These are phyloP conservation scores for Psilopsiagon aymara DNA, from an alignment of 2,113 vertebrate species.

Conservation along the genomic window DNA sequence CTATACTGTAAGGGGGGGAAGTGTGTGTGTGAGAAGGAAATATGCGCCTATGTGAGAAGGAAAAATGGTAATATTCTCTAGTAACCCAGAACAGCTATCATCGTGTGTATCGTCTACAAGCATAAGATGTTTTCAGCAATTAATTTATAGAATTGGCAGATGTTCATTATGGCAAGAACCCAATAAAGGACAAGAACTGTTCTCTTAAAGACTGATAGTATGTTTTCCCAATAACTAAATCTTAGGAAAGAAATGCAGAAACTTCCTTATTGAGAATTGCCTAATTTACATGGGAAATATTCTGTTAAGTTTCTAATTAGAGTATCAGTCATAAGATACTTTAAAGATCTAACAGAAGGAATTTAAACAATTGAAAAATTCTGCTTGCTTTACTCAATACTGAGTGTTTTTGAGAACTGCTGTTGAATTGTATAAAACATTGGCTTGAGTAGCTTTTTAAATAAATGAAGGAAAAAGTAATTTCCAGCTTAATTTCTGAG, in stretches of 20 bases:
- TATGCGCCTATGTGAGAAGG: not conserved
- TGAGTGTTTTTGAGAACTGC: not conserved
- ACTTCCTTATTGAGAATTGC: not conserved
- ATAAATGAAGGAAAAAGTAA: not conserved
- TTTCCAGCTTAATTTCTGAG: not conserved
- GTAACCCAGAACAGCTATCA: slow-evolving; percentile 6
- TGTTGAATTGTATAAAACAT: not conserved
- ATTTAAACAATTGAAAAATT: not conserved
- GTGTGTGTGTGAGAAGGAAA: not conserved
- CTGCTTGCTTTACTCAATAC: not conserved
- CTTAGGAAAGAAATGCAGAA: not conserved
- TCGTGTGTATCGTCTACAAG: slow-evolving; percentile 25
- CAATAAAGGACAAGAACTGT: not conserved
- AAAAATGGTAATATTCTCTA: slow-evolving; percentile 9
- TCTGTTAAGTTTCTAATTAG: not conserved
- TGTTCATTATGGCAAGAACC: not conserved
- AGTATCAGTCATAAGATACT: not conserved
- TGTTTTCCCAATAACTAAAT: not conserved
- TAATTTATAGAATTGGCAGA: slow-evolving; percentile 46
- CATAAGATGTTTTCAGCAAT: slow-evolving; percentile 34
- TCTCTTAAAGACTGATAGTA: not conserved
- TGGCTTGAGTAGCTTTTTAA: not conserved
- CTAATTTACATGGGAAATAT: not conserved
- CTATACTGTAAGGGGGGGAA: not conserved
- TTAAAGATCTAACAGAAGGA: not conserved